Base-by-base conservation (phyloP, 2,888 invertebrate genomes). In the Hypolimnas misippus region DNA sequence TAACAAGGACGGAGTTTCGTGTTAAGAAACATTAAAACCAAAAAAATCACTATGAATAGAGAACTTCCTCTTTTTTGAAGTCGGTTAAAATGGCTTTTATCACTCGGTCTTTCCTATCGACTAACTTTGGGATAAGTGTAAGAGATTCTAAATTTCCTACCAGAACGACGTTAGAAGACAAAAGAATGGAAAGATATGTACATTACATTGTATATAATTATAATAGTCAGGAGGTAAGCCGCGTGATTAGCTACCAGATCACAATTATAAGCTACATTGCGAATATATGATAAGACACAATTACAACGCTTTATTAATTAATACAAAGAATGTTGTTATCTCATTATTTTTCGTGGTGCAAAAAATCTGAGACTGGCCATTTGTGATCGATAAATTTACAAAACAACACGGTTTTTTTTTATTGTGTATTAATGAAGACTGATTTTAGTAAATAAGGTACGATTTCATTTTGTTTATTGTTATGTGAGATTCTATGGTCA, bases 361-460 rank as follows among this genome's bases (percentile, higher is more conserved):
- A 38, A 49, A 57, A 25, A 46, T 57, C 58, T 35, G n/a, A n/a
- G n/a, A n/a, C n/a, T 50, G 40, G 16, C 25, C 66, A 66, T 57
- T 66, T 54, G 54, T 38, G 25, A 51, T 38, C 25, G 40, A 62
- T 49, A 53, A 54, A 42, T 66, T 56, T 35, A 35, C 33, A 42
- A 54, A 42, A 49, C 52, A 61, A 60, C 52, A 62, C 64, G 64
- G 56, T n/a, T n/a, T n/a, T 10, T 29, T 40, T 19, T 25, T 53
- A 12, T 42, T 33, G 33, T 19, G 16, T 29, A 17, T 53, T 19
- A 44, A 44, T 40, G 62, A 35, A 52, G 51, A 51, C n/a, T 50
- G 54, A 56, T 33, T 14, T 44, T 42, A 56, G 38, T 56, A 31
- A n/a, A 62, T 62, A 55, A 62, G 62, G 62, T 62, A 50, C n/a